Evolutionary conservation across 1,140 invertebrate species (phyloP).

Genomic region (Bombus waltoni): DNA sequence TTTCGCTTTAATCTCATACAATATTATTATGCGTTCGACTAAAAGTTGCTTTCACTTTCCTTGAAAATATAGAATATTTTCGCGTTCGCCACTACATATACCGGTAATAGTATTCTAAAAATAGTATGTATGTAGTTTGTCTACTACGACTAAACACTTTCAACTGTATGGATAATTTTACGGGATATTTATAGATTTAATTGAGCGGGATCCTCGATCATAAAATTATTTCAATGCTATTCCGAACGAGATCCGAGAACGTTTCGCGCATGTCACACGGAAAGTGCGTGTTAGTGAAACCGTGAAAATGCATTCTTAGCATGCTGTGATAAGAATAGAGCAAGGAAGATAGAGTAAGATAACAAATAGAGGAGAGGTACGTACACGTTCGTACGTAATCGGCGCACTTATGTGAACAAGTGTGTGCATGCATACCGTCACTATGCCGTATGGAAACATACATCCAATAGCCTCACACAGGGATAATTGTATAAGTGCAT

Average conservation of each 20-base stretch:
- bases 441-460: slow-evolving; percentile 4
- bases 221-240: slow-evolving; percentile 17
- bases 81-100: too few species aligned
- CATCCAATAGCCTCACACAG: slow-evolving; percentile 11
- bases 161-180: neutral
- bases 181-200: neutral
- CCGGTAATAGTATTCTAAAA: neutral
- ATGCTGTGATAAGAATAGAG: slow-evolving; percentile 65
- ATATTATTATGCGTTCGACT: neutral
- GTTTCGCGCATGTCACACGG: slow-evolving; percentile 28
- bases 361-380: slow-evolving; percentile 57
- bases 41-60: slow-evolving; percentile 15
- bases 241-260: neutral
- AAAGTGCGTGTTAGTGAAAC: slow-evolving; percentile 51
- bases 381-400: slow-evolving; percentile 31
- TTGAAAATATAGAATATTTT: neutral
- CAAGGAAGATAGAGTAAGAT: slow-evolving; percentile 57
- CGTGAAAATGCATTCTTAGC: slow-evolving; percentile 66
- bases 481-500: slow-evolving; percentile 35
- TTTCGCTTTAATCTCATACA: neutral
- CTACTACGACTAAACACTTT: neutral
- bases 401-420: too few species aligned
- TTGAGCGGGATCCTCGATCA: neutral
- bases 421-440: neutral
- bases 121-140: neutral